A percentile compares a stretch with the other conserved stretches of the same genome.
Evolutionary conservation across 2,113 vertebrate genomes (phyloP).

Genomic region (Labrus mixtus): DNA sequence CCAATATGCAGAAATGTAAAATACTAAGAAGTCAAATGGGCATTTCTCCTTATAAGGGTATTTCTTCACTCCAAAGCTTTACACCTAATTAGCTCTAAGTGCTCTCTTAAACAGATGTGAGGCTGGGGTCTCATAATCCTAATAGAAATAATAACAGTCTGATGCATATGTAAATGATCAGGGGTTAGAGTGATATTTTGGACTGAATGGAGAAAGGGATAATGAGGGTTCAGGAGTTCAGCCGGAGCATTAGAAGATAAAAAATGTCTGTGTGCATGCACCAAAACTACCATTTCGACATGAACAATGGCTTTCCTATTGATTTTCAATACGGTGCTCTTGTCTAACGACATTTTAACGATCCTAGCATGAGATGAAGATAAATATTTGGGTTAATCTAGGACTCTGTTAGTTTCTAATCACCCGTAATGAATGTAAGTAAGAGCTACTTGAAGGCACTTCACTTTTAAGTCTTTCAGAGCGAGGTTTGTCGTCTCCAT

Average conservation of each 20-base stretch:
- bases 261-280: constrained; percentile 36
- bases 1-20: constrained; percentile 35
- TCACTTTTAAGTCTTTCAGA: not conserved
- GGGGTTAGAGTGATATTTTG: constrained; percentile 64
- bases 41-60: constrained; percentile 44
- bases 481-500: constrained; percentile 40
- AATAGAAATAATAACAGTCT: constrained; percentile 77
- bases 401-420: constrained; percentile 19
- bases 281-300: constrained; percentile 37
- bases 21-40: constrained; percentile 42
- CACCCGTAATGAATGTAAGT: constrained; percentile 28
- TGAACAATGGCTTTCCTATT: constrained; percentile 50
- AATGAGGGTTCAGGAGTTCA: constrained; percentile 84
- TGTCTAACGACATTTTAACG: constrained; percentile 65
- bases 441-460: constrained; percentile 46
- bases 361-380: constrained; percentile 60
- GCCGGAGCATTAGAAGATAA: constrained; percentile 62
- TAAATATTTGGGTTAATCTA: constrained; percentile 64
- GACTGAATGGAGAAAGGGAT: constrained; percentile 55
- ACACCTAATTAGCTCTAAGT: constrained; percentile 78
- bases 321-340: constrained; percentile 59
- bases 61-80: constrained; percentile 49
- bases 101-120: constrained; percentile 58
- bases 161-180: constrained; percentile 78
- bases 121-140: constrained; percentile 67